Evolutionary conservation across 2,797 vertebrate species (phyloP).

Genomic region (Staurois parvus): DNA sequence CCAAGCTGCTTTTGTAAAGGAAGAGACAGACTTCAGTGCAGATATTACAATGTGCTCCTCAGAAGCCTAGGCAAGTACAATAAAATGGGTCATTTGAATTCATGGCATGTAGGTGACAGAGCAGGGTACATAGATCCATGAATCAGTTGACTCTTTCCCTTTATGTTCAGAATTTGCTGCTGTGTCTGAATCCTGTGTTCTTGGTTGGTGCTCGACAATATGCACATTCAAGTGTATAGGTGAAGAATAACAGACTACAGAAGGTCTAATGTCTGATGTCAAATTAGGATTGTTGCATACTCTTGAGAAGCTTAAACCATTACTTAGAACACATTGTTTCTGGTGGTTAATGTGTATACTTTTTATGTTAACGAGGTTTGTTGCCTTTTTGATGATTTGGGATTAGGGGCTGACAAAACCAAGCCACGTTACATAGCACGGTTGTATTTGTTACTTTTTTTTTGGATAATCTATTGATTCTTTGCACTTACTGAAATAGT

Average conservation of each 20-base stretch:
- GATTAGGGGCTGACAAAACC: too few species aligned
- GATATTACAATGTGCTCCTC: constrained; percentile 36
- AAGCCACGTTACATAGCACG: too few species aligned
- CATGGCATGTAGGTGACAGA: constrained; percentile 54
- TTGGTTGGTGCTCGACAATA: constrained; percentile 46
- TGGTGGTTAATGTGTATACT: neutral
- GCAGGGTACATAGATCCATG: constrained; percentile 46
- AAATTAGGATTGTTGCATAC: constrained; percentile 32
- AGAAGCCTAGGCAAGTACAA: constrained; percentile 38
- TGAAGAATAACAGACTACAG: constrained; percentile 24
- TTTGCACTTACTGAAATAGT: too few species aligned
- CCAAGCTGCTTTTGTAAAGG: constrained; percentile 8
- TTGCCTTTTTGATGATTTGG: too few species aligned
- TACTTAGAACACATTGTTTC: neutral
- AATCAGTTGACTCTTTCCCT: constrained; percentile 51
- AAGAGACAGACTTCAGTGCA: constrained; percentile 24
- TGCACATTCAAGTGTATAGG: constrained; percentile 30
- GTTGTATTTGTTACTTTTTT: too few species aligned
- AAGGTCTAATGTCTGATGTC: constrained; percentile 22
- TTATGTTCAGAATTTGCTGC: constrained; percentile 44
- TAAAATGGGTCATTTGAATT: constrained; percentile 55
- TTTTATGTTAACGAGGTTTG: neutral
- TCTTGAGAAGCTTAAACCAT: neutral
- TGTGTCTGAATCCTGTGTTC: constrained; percentile 36
- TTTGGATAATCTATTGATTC: too few species aligned